These are phyloP conservation scores for Glaucopsyche alexis DNA, from an alignment of 2,888 invertebrate species.

Conservation along the genomic window DNA sequence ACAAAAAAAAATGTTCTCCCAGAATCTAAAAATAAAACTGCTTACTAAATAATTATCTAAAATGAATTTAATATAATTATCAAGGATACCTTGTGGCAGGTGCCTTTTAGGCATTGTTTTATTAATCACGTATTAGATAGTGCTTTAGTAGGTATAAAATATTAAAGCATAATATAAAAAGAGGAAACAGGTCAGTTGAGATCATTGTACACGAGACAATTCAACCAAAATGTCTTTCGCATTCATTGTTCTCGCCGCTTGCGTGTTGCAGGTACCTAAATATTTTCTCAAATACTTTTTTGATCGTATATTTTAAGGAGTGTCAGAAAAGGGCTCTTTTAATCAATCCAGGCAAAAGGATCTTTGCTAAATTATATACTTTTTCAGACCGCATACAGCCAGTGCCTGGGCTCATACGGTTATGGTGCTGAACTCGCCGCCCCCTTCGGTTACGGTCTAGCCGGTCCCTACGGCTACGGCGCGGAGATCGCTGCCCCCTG, in stretches of 20 bases:
- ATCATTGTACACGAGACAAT: slow-evolving; percentile 20
- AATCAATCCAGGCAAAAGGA: too few species aligned
- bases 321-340: too few species aligned
- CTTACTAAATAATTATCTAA: not conserved
- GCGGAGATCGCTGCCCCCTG: slow-evolving; percentile 10
- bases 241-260: slow-evolving; percentile 39
- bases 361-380: slow-evolving; percentile 1
- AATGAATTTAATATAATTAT: not conserved
- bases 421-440: slow-evolving; percentile 43
- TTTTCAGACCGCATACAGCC: slow-evolving; percentile 7
- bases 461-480: slow-evolving; percentile 32
- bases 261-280: slow-evolving; percentile 39
- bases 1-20: too few species aligned
- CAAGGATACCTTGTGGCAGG: not conserved
- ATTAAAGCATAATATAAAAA: slow-evolving; percentile 3
- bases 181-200: not conserved
- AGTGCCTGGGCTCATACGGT: slow-evolving; percentile 27
- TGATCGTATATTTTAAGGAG: too few species aligned
- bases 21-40: too few species aligned
- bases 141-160: not conserved
- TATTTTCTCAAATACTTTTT: not conserved
- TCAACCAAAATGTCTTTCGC: slow-evolving; percentile 24
- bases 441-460: slow-evolving; percentile 29
- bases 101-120: not conserved
- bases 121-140: not conserved